These are phyloP conservation scores for Isurus oxyrinchus DNA, from an alignment of 2,113 vertebrate genomes.

Conservation along the genomic window DNA sequence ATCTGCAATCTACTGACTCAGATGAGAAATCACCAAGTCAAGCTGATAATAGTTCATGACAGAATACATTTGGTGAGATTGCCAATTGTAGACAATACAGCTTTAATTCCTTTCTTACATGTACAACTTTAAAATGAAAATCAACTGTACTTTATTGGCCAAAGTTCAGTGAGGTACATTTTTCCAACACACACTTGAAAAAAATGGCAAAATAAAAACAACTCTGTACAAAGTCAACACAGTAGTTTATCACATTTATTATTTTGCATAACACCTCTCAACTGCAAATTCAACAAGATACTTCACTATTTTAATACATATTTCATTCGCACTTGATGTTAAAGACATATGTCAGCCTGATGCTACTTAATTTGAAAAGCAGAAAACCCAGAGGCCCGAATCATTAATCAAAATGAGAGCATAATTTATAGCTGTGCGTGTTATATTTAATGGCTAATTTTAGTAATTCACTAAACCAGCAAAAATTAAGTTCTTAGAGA, in stretches of 20 bases:
- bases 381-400: conserved; percentile 25
- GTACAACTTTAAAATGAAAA: neutral
- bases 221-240: neutral
- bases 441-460: neutral
- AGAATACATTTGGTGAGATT: neutral
- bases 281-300: neutral
- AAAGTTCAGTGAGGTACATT: neutral
- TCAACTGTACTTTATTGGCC: neutral
- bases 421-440: neutral
- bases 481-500: neutral
- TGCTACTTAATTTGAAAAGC: conserved; percentile 19
- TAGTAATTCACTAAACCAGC: neutral
- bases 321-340: neutral
- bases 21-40: neutral
- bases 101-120: neutral
- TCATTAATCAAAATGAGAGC: conserved; percentile 3
- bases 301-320: conserved; percentile 7
- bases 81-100: neutral
- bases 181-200: neutral
- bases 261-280: neutral
- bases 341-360: neutral
- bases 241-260: neutral
- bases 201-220: neutral
- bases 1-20: neutral
- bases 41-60: neutral